Conservation (phyloP, 2,113 vertebrate genomes). For the Callopanchax toddi region DNA sequence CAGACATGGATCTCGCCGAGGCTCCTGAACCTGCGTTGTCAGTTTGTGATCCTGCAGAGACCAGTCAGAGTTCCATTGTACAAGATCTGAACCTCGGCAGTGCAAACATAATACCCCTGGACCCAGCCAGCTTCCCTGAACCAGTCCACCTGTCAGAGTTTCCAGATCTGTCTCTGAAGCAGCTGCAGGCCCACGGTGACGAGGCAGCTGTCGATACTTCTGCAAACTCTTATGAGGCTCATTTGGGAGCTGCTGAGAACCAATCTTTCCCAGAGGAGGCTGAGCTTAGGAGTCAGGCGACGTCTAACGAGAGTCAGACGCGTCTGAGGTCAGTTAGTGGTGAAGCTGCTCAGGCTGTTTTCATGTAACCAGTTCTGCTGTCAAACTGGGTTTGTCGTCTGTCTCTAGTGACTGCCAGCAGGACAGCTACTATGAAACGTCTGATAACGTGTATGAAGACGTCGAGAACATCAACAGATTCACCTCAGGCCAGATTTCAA, state of each 20-base stretch:
- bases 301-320: slow-evolving; percentile 25
- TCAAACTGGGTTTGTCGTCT: not conserved
- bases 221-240: slow-evolving; percentile 25
- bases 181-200: slow-evolving; percentile 39
- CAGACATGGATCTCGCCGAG: slow-evolving; percentile 31
- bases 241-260: slow-evolving; percentile 41
- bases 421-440: slow-evolving; percentile 36
- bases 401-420: slow-evolving; percentile 40
- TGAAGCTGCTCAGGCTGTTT: not conserved
- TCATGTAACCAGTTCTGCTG: no score
- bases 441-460: slow-evolving; percentile 77
- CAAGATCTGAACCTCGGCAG: slow-evolving; percentile 50
- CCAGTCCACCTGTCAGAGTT: slow-evolving; percentile 51
- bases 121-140: slow-evolving; percentile 51
- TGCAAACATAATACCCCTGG: slow-evolving; percentile 45
- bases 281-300: not conserved
- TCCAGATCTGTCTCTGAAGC: slow-evolving; percentile 24
- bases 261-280: slow-evolving; percentile 35
- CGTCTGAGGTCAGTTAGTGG: slow-evolving; percentile 51
- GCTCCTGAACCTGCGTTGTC: slow-evolving; percentile 23
- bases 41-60: slow-evolving; percentile 20
- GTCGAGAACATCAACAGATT: slow-evolving; percentile 66
- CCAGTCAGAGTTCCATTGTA: not conserved
- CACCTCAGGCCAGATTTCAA: slow-evolving; percentile 47
- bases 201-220: slow-evolving; percentile 11